Conservation (phyloP, 92 coral and sea anemone species). For the Palythoa grandis region DNA sequence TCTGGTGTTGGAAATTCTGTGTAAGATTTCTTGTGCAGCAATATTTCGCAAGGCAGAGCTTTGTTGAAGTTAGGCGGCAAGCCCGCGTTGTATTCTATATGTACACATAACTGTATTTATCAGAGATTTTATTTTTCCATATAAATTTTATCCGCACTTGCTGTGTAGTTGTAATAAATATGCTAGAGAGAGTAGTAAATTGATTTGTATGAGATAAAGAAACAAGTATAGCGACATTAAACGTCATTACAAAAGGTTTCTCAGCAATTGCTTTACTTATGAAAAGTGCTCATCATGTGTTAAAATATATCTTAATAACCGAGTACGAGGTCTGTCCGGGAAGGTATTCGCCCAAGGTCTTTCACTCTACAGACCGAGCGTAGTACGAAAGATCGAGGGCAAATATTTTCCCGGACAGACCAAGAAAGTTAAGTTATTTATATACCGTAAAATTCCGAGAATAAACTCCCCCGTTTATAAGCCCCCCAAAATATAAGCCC, state of each 20-base stretch:
- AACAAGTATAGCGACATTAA: background rate
- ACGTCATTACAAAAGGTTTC: background rate
- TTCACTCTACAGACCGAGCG: no score
- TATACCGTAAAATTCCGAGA: no score
- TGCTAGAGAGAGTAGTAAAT: background rate
- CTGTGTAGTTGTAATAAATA: background rate
- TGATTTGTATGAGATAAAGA: background rate
- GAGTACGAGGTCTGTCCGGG: no score
- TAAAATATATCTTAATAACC: no score
- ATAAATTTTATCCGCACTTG: conserved; percentile 19
- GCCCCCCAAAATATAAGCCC: no score
- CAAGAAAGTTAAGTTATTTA: no score
- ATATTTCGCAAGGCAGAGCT: conserved; percentile 30
- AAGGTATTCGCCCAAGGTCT: no score
- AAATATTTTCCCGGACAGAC: no score
- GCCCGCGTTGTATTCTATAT: conserved; percentile 61
- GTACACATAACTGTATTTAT: conserved; percentile 58
- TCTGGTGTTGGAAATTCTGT: background rate
- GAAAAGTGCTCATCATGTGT: no score
- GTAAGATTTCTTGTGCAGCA: background rate
- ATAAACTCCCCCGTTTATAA: no score
- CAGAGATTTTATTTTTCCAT: conserved; percentile 91
- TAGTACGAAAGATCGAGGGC: no score
- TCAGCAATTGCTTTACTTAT: no score
- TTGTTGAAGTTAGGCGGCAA: conserved; percentile 57